Percentiles rank a stretch among this genome's conserved stretches.
phyloP scores from a whole-genome alignment of 2,888 invertebrate species.

The Cantharis lateralis region DNA sequence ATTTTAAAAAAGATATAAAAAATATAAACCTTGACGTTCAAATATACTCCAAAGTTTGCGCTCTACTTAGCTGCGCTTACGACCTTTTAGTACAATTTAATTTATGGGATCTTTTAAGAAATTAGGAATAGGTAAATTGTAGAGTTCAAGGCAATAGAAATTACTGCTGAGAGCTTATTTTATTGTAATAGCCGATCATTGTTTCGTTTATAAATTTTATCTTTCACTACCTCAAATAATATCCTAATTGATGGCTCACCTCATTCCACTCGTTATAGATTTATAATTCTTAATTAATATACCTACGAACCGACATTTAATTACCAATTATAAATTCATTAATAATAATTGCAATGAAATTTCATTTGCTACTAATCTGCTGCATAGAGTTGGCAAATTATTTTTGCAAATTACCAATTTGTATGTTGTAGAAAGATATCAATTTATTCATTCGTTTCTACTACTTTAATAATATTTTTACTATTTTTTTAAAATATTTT shows the following conservation, averaged over 20 bases:
- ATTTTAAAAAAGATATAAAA: too few relatives aligned
- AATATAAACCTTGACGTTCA: not conserved
- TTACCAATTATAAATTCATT: not conserved
- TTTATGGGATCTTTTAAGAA: not conserved
- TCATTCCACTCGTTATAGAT: not conserved
- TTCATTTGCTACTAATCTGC: not conserved
- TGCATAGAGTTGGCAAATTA: too few relatives aligned
- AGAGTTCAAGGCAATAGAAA: not conserved
- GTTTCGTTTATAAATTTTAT: not conserved
- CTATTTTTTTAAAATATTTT: too few relatives aligned
- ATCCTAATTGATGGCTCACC: not conserved
- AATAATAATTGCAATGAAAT: not conserved
- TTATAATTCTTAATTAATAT: not conserved
- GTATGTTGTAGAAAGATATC: too few relatives aligned
- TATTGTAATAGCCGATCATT: not conserved
- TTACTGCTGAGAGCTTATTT: not conserved
- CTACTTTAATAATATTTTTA: too few relatives aligned
- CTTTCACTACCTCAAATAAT: not conserved
- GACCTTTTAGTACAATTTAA: not conserved
- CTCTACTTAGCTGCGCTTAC: not conserved
- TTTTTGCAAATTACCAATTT: too few relatives aligned
- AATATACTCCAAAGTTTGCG: not conserved
- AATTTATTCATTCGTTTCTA: too few relatives aligned
- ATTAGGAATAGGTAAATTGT: not conserved
- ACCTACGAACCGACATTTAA: not conserved